Percentiles rank a stretch among this genome's conserved stretches.
Conservation (phyloP, 37 sponge, comb jelly and placozoan species). For the Tethya wilhelma region DNA sequence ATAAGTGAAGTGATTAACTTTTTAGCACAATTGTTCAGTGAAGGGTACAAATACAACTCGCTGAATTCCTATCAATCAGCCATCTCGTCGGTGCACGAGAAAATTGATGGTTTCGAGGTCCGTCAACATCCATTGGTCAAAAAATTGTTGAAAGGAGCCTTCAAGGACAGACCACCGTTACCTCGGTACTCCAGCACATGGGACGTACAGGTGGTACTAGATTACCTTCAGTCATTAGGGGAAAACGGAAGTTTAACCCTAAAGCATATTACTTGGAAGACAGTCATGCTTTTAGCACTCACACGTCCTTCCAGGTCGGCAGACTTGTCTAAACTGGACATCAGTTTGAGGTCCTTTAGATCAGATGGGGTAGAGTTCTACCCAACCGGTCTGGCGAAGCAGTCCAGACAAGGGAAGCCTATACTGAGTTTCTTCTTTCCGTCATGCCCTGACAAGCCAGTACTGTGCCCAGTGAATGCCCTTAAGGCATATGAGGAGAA, state of each 20-base stretch:
- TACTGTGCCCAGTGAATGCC: constrained; percentile 16
- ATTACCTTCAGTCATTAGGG: not conserved
- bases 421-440: constrained; percentile 28
- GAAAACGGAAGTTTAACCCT: not conserved
- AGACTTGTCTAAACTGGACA: constrained; percentile 31
- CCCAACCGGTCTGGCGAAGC: not conserved
- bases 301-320: constrained; percentile 30
- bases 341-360: not conserved
- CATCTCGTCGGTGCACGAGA: constrained; percentile 40
- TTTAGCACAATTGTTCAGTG: constrained; percentile 14
- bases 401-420: constrained; percentile 2
- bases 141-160: constrained; percentile 7
- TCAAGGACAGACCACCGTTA: not conserved
- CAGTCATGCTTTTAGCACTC: constrained; percentile 37
- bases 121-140: constrained; percentile 35
- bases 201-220: not conserved
- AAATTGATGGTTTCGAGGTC: constrained; percentile 15
- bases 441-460: constrained; percentile 7
- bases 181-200: not conserved
- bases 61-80: constrained; percentile 12
- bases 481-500: constrained; percentile 19
- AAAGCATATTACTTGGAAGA: constrained; percentile 22
- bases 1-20: constrained; percentile 21
- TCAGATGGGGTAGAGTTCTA: constrained; percentile 5
- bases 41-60: constrained; percentile 22